Conservation (phyloP, 2,888 invertebrate genomes). For the Slavum lentiscoides region DNA sequence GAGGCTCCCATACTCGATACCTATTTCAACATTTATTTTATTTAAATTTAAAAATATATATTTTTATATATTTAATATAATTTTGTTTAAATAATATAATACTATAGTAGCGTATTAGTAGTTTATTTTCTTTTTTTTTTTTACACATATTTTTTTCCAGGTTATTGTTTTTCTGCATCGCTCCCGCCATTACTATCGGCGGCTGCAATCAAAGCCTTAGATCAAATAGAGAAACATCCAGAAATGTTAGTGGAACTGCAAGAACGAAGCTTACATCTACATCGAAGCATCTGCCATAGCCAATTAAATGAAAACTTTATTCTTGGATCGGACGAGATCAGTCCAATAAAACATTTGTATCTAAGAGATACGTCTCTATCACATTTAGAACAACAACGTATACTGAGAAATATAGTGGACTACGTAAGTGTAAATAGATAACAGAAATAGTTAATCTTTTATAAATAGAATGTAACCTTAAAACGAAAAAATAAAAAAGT, state of each 20-base stretch:
- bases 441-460: background rate
- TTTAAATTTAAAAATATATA: no score
- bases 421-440: conserved; percentile 59
- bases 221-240: conserved; percentile 72
- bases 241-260: conserved; percentile 68
- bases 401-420: conserved; percentile 68
- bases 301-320: conserved; percentile 60
- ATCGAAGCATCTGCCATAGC: conserved; percentile 61
- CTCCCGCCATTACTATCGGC: conserved; percentile 88
- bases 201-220: conserved; percentile 80
- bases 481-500: background rate
- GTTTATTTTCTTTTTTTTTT: no score
- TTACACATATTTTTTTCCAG: conserved; percentile 58
- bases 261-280: conserved; percentile 65
- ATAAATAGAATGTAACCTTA: no score
- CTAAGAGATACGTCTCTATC: conserved; percentile 64
- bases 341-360: conserved; percentile 77
- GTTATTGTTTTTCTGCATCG: conserved; percentile 97
- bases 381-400: conserved; percentile 62
- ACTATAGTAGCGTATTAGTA: no score
- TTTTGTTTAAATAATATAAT: no score
- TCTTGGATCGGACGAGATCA: conserved; percentile 67
- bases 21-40: no score
- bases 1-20: no score
- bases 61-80: no score